Conservation (phyloP, 2,888 invertebrate species). For the Leptura quadrifasciata region DNA sequence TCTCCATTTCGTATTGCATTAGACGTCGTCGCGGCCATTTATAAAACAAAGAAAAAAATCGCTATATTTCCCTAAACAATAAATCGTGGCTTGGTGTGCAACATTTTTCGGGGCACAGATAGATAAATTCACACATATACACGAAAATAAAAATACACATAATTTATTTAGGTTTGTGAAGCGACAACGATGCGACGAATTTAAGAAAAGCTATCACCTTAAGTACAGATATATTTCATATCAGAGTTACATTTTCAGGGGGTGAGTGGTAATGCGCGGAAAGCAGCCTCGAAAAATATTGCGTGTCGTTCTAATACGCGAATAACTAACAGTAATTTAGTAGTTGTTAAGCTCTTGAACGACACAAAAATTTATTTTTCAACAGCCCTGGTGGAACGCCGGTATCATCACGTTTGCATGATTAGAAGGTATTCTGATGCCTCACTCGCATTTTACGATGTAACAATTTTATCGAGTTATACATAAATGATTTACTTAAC, state of each 20-base stretch:
- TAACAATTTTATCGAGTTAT: not conserved
- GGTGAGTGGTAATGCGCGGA: slow-evolving; percentile 46
- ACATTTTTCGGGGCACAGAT: slow-evolving; percentile 61
- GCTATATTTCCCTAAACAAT: slow-evolving; percentile 59
- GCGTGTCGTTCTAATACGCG: slow-evolving; percentile 70
- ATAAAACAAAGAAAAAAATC: slow-evolving; percentile 58
- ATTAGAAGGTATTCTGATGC: slow-evolving; percentile 21
- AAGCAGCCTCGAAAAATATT: slow-evolving; percentile 67
- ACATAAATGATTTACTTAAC: too few species aligned
- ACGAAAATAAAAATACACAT: slow-evolving; percentile 70
- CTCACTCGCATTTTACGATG: not conserved
- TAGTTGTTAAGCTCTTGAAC: slow-evolving; percentile 63
- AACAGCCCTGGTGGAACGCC: slow-evolving; percentile 2
- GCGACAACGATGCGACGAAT: slow-evolving; percentile 72
- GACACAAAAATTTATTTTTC: slow-evolving; percentile 48
- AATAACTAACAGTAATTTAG: slow-evolving; percentile 67
- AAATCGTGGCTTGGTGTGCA: slow-evolving; percentile 55
- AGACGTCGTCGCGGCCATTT: slow-evolving; percentile 52
- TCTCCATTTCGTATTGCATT: slow-evolving; percentile 46
- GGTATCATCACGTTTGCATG: slow-evolving; percentile 28
- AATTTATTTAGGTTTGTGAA: slow-evolving; percentile 72
- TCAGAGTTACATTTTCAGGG: slow-evolving; percentile 59
- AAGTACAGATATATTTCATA: slow-evolving; percentile 75
- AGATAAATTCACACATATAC: slow-evolving; percentile 70
- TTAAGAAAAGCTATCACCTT: slow-evolving; percentile 75